Base-by-base conservation (phyloP, 64 coral and sea anemone genomes). In the Anthopleura sola region DNA sequence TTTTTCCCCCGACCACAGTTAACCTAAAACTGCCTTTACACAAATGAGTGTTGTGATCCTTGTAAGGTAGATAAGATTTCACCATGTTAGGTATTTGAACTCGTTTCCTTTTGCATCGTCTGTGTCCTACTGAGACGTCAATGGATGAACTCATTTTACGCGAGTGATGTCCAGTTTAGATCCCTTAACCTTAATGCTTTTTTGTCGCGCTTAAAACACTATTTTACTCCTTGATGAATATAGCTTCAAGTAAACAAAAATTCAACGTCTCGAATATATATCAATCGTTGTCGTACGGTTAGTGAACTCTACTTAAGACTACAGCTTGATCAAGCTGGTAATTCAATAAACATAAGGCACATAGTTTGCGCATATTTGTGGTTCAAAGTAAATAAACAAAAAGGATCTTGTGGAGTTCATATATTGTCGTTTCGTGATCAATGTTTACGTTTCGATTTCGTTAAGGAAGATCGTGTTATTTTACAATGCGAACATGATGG, bases 321-420 rank as follows among this genome's bases (percentile, higher is more conserved):
- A 71, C 29, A 32, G 34, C 20, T 24, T 20, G n/a, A 83, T 37
- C 49, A 60, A 56, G 49, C n/a, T 60, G 82, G 49, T 83, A 83
- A 83, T 83, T 55, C 82, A 58, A 83, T 83, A 83, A 83, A 83
- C 82, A 83, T 58, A 57, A 79, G 23, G 5, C 26, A 32, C 55
- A 60, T 37, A 83, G 21, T 83, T 83, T 50, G 36, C 8, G 82
- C 82, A 83, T 83, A 83, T 37, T 83, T 83, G 82, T 31, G 82
- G 82, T 83, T 18, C 8, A 20, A 47, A 23, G 37, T 44, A 79
- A 79, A 79, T 48, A 79, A 79, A 79, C 24, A 79, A 48, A 38
- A 46, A 44, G 10, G 76, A 46, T 40, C 37, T 79, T 38, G 36
- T 79, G 17, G 47, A 40, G 76, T 79, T 79, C 16, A 6, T 19